A percentile compares a stretch with the other conserved stretches of the same genome.
Conservation (phyloP, 2,888 invertebrate genomes). For the Marronus borbonicus region DNA sequence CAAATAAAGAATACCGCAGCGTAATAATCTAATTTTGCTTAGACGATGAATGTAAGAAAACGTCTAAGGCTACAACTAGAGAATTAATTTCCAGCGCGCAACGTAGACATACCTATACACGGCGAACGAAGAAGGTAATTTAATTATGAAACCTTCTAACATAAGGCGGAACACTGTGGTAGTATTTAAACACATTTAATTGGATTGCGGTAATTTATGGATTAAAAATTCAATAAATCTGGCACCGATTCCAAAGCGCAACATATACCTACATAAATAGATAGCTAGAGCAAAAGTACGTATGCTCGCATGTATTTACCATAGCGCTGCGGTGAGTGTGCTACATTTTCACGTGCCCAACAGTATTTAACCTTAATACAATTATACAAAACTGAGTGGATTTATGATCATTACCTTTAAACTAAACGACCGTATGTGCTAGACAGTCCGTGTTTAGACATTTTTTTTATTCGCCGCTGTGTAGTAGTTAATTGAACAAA, state of each 20-base stretch:
- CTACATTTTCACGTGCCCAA: constrained; percentile 31
- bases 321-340: constrained; percentile 5
- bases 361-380: constrained; percentile 44
- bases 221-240: constrained; percentile 59
- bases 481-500: constrained; percentile 41
- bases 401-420: constrained; percentile 45
- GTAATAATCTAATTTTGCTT: constrained; percentile 41
- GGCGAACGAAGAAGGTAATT: constrained; percentile 54
- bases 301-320: too few species aligned
- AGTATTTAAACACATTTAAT: constrained; percentile 59
- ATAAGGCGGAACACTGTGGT: constrained; percentile 55
- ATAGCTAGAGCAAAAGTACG: constrained; percentile 19
- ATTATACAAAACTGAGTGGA: constrained; percentile 43
- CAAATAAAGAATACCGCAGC: constrained; percentile 28
- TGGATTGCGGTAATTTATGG: constrained; percentile 60
- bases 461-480: constrained; percentile 33
- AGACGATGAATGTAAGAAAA: constrained; percentile 43
- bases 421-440: constrained; percentile 36
- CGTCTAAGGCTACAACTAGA: constrained; percentile 31
- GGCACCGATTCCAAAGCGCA: constrained; percentile 31
- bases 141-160: constrained; percentile 58
- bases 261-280: constrained; percentile 1
- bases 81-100: constrained; percentile 41
- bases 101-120: constrained; percentile 17
- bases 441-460: constrained; percentile 36